Evolutionary conservation across 1,140 invertebrate genomes (phyloP), one percentile per base, ranked within the genome.

Genomic region (Drosophila nannoptera): DNA sequence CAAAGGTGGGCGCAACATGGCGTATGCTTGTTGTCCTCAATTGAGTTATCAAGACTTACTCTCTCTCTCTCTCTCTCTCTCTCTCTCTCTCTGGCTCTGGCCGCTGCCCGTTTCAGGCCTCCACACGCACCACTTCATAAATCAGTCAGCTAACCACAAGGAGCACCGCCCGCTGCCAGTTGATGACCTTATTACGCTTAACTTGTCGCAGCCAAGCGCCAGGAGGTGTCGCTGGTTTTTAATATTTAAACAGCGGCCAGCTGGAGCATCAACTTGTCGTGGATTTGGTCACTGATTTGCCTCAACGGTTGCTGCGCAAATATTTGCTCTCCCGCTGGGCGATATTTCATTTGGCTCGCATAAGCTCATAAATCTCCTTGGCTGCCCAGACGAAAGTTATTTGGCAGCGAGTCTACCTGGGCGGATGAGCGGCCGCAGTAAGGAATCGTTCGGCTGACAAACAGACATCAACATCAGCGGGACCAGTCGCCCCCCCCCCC

Each of bases 371-470:
- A 83, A 83, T 83, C 80, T 83, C 66, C 56, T 29, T 16, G 36
- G 7, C 33, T 40, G 22, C 45, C 61, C 33, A 54, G 32, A 45
- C 43, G 54, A 56, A 56, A 45, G 54, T 56, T 56, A 45, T 61
- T 62, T 29, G 56, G 12, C 60, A 33, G 48, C 56, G 56, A 58
- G 42, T 40, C 50, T 59, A 52, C 63, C 62, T 73, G 75, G 55
- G 36, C 50, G 77, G 68, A 81, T 69, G 77, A 69, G 73, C 64
- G 71, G 73, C 73, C 77, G 54, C 69, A 75, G 78, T 45, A 73
- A 66, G 78, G 69, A 83, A 83, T 78, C 78, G 78, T 76, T 78
- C 84, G 78, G 76, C 75, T 84, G 80, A 84, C 80, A 83, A 83
- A 83, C 80, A 84, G 80, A 83, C 80, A 83, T 83, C 80, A 84